Percentiles rank a stretch among this genome's conserved stretches.
phyloP scores from a whole-genome alignment of 2,888 invertebrate species.

The Scaeva pyrastri region DNA sequence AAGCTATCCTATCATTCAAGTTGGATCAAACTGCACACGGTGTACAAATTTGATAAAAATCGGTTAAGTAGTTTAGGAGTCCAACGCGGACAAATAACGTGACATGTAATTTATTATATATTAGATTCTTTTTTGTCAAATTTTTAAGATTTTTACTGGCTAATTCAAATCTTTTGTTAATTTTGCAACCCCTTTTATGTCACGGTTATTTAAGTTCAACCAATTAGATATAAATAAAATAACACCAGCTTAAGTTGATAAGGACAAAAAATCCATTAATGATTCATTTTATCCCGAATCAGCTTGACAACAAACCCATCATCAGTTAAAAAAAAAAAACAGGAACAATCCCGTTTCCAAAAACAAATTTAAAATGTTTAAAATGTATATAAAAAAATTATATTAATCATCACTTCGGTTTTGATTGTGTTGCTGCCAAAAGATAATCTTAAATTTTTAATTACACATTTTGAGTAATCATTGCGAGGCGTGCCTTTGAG shows the following conservation, averaged over 20 bases:
- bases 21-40: too few species aligned
- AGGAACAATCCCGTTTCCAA: background rate
- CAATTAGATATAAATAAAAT: too few species aligned
- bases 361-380: constrained; percentile 7
- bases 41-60: too few species aligned
- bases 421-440: constrained; percentile 34
- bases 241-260: background rate
- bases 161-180: too few species aligned
- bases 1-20: too few species aligned
- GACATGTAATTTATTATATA: too few species aligned
- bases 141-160: too few species aligned
- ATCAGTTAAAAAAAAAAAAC: background rate
- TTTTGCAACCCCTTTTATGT: too few species aligned
- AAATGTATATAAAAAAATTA: background rate
- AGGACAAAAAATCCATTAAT: background rate
- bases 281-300: constrained; percentile 22
- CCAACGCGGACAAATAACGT: too few species aligned
- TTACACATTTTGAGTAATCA: constrained; percentile 45
- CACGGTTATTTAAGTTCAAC: too few species aligned
- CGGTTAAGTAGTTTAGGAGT: too few species aligned
- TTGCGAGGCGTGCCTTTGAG: constrained; percentile 30
- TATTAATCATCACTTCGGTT: constrained; percentile 61
- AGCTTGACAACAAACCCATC: constrained; percentile 1
- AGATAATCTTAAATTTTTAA: constrained; percentile 60
- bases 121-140: too few species aligned